Evolutionary conservation across 2,888 invertebrate species (phyloP).

Genomic region (Zhengitettix transpicula): DNA sequence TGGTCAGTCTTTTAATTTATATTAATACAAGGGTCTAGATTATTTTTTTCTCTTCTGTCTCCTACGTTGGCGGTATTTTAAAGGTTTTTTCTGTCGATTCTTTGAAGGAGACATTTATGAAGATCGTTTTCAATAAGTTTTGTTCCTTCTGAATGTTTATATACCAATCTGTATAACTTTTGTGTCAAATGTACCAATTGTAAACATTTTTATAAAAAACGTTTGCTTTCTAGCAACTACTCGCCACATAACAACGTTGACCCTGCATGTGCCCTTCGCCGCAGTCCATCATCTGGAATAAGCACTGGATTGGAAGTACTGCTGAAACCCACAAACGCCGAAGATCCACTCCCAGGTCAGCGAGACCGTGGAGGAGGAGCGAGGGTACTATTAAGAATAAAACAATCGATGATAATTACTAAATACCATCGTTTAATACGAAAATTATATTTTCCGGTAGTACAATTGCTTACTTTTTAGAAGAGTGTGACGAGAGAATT

Average conservation of each 20-base stretch:
- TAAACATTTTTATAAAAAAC: too few species aligned
- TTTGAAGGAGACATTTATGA: too few species aligned
- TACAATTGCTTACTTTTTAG: too few species aligned
- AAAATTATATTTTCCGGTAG: too few species aligned
- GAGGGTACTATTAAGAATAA: too few species aligned
- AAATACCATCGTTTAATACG: too few species aligned
- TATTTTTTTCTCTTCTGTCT: background rate
- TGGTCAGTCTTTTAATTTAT: constrained; percentile 9
- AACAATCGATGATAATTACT: too few species aligned
- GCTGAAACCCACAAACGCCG: background rate
- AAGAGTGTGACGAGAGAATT: too few species aligned
- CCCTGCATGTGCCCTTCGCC: background rate
- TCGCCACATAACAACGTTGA: background rate
- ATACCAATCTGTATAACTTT: background rate
- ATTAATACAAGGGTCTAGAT: background rate
- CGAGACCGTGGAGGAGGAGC: too few species aligned
- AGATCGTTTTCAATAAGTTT: background rate
- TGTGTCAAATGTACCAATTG: background rate
- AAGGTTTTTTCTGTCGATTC: background rate
- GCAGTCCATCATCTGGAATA: background rate
- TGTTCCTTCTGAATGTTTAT: background rate
- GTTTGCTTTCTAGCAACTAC: too few species aligned
- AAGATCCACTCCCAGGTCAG: background rate
- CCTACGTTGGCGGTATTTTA: background rate
- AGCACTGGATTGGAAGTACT: background rate